These are phyloP conservation scores for Ceuthmochares aereus DNA, from an alignment of 2,113 vertebrate species.

Conservation along the genomic window DNA sequence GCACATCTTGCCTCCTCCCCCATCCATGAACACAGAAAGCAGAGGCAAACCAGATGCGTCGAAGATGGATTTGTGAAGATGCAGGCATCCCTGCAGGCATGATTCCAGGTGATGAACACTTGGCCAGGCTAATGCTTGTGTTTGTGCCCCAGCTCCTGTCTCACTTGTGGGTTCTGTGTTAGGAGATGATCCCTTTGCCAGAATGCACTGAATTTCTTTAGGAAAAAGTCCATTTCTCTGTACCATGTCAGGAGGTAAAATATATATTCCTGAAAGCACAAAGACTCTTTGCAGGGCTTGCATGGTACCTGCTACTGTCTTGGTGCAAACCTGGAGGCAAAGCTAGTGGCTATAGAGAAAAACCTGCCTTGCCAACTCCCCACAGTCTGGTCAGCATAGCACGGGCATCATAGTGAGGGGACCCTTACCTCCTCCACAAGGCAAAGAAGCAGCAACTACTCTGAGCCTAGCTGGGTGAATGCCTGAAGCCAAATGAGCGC, in stretches of 20 bases:
- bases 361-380: background rate
- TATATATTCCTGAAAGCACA: background rate
- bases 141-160: background rate
- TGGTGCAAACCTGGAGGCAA: background rate
- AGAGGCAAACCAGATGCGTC: fast-evolving
- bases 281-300: background rate
- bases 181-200: background rate
- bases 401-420: background rate
- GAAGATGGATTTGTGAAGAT: background rate
- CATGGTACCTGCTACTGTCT: background rate
- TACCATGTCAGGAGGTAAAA: background rate
- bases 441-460: background rate
- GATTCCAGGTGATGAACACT: fast-evolving
- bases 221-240: background rate
- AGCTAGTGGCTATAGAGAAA: background rate
- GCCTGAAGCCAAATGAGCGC: background rate
- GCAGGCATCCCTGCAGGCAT: background rate
- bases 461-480: background rate
- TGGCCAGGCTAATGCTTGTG: background rate
- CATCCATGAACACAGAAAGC: background rate
- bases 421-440: background rate
- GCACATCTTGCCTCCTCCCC: background rate
- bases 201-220: background rate
- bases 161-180: background rate
- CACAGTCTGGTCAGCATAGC: fast-evolving